Percentiles rank a stretch among this genome's conserved stretches.
These are phyloP conservation scores for Hanleya hanleyi DNA, from an alignment of 2,888 invertebrate species.

Conservation along the genomic window DNA sequence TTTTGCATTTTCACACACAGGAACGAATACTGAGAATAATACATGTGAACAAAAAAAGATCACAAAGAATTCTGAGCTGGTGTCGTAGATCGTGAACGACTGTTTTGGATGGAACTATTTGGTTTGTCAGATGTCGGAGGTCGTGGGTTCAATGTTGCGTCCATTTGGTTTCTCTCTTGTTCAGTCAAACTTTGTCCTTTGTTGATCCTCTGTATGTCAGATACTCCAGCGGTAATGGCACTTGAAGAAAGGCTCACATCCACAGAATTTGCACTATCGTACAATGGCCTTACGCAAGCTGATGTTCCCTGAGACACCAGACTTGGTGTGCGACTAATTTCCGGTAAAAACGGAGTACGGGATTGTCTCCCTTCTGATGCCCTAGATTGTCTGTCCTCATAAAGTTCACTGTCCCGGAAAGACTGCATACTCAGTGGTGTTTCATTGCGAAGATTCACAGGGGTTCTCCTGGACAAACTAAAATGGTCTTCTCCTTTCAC, in stretches of 20 bases:
- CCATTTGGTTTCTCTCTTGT: too few relatives aligned
- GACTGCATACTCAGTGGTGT: slow-evolving; percentile 3
- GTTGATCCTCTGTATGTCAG: too few relatives aligned
- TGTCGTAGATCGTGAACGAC: background rate
- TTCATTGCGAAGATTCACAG: background rate
- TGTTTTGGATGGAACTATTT: background rate
- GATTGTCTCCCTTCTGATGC: slow-evolving; percentile 9
- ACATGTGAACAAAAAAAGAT: too few relatives aligned
- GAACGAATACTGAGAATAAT: too few relatives aligned
- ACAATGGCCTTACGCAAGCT: background rate
- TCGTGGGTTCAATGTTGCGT: too few relatives aligned
- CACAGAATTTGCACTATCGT: too few relatives aligned
- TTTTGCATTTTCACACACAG: too few relatives aligned
- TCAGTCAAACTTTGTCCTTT: too few relatives aligned
- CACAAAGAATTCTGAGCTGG: too few relatives aligned
- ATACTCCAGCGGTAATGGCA: too few relatives aligned
- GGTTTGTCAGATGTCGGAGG: background rate
- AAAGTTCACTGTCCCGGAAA: slow-evolving; percentile 29
- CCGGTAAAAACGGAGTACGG: slow-evolving; percentile 48
- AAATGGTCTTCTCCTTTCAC: background rate
- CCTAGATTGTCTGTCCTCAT: slow-evolving; percentile 15
- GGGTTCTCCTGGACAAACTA: background rate
- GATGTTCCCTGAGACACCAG: slow-evolving; percentile 52
- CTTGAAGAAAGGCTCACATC: too few relatives aligned
- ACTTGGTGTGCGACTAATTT: slow-evolving; percentile 54